phyloP scores from a whole-genome alignment of 2,797 vertebrate species.

The Lates japonicus region DNA sequence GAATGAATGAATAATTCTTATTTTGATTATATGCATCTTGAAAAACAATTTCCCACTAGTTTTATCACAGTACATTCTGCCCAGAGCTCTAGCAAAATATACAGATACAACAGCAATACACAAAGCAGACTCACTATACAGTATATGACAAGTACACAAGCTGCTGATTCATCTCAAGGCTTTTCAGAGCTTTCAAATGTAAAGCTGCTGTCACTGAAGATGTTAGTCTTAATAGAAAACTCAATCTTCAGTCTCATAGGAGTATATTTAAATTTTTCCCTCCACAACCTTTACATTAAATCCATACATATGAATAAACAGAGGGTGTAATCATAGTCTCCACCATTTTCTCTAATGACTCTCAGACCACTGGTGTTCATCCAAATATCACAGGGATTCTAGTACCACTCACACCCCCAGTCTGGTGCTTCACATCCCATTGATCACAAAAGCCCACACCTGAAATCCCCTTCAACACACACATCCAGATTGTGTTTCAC shows the following conservation, averaged over 20 bases:
- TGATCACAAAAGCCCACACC: slow-evolving; percentile 58
- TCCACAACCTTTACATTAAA: slow-evolving; percentile 39
- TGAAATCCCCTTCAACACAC: slow-evolving; percentile 54
- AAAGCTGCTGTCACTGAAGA: slow-evolving; percentile 26
- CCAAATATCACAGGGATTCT: slow-evolving; percentile 36
- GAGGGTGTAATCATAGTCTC: slow-evolving; percentile 18
- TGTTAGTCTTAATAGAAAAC: slow-evolving; percentile 9
- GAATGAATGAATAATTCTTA: too few relatives aligned
- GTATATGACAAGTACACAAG: background rate
- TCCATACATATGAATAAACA: slow-evolving; percentile 29
- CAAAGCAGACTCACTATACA: background rate
- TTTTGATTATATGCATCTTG: too few relatives aligned
- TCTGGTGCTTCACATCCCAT: slow-evolving; percentile 31
- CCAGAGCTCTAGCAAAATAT: too few relatives aligned
- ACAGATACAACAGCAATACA: background rate
- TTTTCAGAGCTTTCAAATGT: slow-evolving; percentile 32
- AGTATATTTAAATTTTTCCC: slow-evolving; percentile 12
- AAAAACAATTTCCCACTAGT: too few relatives aligned
- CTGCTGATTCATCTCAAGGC: slow-evolving; percentile 23
- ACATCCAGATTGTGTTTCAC: slow-evolving; percentile 62
- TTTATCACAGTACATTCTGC: too few relatives aligned
- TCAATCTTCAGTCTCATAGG: slow-evolving; percentile 5
- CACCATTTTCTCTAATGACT: slow-evolving; percentile 38
- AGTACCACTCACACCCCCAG: background rate
- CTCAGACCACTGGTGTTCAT: slow-evolving; percentile 27